Percentiles rank a stretch among this genome's conserved stretches.
phyloP scores from a whole-genome alignment of 2,113 vertebrate genomes.

The Trogon surrucura region DNA sequence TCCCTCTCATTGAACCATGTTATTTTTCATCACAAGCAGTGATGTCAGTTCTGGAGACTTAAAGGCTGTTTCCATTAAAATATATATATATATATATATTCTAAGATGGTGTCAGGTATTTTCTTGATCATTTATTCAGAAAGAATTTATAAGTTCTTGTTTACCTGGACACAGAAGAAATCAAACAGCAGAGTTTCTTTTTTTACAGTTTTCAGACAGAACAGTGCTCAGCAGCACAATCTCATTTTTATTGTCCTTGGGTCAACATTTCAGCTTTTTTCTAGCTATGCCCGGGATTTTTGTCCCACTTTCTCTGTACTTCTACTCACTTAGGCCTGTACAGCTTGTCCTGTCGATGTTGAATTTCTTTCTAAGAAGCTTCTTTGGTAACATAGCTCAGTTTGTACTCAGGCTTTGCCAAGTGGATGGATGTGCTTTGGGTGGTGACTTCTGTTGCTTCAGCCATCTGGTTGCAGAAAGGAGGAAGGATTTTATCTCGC shows the following conservation, averaged over 20 bases:
- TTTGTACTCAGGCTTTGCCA: background rate
- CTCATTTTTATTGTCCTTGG: background rate
- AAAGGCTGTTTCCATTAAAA: background rate
- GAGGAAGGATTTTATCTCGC: background rate
- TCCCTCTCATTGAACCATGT: background rate
- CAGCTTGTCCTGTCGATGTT: background rate
- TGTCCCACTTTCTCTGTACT: background rate
- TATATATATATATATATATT: background rate
- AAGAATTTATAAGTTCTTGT: background rate
- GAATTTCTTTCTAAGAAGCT: background rate
- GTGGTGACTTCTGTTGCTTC: background rate
- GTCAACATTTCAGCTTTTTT: background rate
- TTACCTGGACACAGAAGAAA: background rate
- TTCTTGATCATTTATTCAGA: background rate
- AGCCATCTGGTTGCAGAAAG: background rate
- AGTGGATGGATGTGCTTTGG: rapidly evolving
- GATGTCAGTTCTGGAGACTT: background rate
- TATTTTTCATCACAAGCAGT: background rate
- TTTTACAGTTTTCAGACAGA: background rate
- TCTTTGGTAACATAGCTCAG: background rate
- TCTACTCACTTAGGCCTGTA: background rate
- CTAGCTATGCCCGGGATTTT: background rate
- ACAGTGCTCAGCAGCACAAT: background rate
- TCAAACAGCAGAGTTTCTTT: background rate
- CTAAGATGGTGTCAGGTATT: background rate